These are phyloP conservation scores for Triplophysa tibetana DNA, from an alignment of 2,113 vertebrate genomes.

Conservation along the genomic window DNA sequence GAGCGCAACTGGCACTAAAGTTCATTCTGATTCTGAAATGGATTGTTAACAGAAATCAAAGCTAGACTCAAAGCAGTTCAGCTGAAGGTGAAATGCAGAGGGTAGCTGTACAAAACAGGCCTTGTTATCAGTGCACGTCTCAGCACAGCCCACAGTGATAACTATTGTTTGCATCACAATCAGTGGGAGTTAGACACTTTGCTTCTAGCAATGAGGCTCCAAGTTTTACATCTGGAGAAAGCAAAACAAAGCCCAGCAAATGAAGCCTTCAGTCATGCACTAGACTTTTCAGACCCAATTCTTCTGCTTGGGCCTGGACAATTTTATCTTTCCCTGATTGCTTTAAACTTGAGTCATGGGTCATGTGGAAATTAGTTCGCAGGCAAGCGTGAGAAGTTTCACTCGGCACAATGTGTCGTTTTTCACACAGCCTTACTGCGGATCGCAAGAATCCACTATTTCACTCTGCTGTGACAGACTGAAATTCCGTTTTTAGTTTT, in stretches of 20 bases:
- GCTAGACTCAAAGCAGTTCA: neutral
- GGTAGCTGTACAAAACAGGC: neutral
- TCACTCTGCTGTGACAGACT: constrained; percentile 9
- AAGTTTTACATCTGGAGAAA: constrained; percentile 69
- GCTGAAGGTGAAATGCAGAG: neutral
- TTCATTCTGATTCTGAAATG: too few species aligned
- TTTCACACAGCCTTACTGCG: constrained; percentile 17
- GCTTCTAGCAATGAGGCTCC: constrained; percentile 44
- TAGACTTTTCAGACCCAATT: constrained; percentile 4
- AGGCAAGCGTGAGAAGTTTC: constrained; percentile 59
- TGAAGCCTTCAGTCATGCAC: constrained; percentile 46
- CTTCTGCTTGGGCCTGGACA: constrained; percentile 3
- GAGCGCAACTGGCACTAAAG: too few species aligned
- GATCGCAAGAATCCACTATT: constrained; percentile 50
- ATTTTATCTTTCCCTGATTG: constrained; percentile 41
- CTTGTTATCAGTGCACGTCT: constrained; percentile 10
- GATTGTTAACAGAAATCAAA: neutral
- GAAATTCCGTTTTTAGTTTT: constrained; percentile 38
- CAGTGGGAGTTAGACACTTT: neutral
- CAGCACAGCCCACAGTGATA: constrained; percentile 33
- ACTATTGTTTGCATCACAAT: constrained; percentile 41
- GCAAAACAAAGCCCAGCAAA: constrained; percentile 70
- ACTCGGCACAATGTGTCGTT: constrained; percentile 50
- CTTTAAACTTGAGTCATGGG: constrained; percentile 48
- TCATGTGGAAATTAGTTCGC: constrained; percentile 45